Evolutionary conservation across 2,888 invertebrate species (phyloP), one percentile per base, ranked within the genome.

Genomic region (Autographa pulchrina): DNA sequence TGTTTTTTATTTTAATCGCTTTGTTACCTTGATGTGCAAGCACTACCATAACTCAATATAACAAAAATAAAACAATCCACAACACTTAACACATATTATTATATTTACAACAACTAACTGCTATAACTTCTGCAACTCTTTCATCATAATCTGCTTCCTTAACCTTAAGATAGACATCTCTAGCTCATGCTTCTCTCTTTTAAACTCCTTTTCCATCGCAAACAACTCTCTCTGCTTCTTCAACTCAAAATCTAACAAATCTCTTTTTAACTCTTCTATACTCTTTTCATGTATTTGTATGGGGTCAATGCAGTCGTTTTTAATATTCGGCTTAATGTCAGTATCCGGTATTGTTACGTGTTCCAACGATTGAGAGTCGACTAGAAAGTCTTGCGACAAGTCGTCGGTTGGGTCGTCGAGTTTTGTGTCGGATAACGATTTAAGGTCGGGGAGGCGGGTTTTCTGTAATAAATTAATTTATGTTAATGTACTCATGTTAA

Each of bases 231-330:
- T 84, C 61, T 86, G 82, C 11, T 70, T 85, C 3, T 35, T 82
- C 63, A 86, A 62, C 61, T 86, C 85, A 25, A 86, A 86, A 25
- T 86, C 85, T 0, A 82, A 35, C n/a, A 86, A 14, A 6, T 84
- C 85, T 64, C 69, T 79, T 52, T 67, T 80, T 6, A 86, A 63
- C 1, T 85, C 80, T 35, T 86, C 81, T 38, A 75, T 56, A 0
- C 68, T 58, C 16, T 70, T 78, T n/a, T 76, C 80, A n/a, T n/a
- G 6, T n/a, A 59, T 76, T 32, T 71, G 72, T 62, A 77, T 83
- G 2, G 82, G 82, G 25, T 83, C 84, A 25, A 74, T 38, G 20
- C 67, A 62, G 43, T 63, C 62, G 25, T 63, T 18, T 56, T 62
- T 62, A 8, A 78, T 60, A 38, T 69, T 71, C 32, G 85, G 85